Conservation (phyloP, 2,888 invertebrate genomes). For the Spicauda simplicius region DNA sequence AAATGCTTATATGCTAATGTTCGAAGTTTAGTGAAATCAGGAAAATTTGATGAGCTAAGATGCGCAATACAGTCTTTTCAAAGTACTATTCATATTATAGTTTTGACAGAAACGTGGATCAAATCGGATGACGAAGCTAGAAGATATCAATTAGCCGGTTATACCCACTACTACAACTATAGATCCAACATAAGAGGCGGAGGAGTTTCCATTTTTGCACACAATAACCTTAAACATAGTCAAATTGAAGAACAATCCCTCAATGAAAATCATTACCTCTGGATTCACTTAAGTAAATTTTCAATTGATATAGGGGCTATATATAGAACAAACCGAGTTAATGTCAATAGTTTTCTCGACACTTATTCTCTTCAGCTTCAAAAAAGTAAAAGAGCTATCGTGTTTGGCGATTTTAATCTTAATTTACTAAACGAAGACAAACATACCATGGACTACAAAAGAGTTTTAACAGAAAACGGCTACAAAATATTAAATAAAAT, state of each 20-base stretch:
- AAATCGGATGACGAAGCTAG: conserved; percentile 21
- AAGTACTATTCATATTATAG: conserved; percentile 7
- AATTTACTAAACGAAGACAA: conserved; percentile 19
- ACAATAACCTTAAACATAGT: conserved; percentile 15
- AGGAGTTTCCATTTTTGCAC: conserved; percentile 30
- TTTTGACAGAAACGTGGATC: conserved; percentile 31
- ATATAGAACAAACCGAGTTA: conserved; percentile 32
- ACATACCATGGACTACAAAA: conserved; percentile 20
- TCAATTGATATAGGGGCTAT: conserved; percentile 32
- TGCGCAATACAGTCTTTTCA: conserved; percentile 18
- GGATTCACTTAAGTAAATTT: conserved; percentile 27
- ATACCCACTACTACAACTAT: conserved; percentile 20
- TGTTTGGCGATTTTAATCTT: no score
- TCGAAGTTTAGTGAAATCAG: conserved; percentile 24
- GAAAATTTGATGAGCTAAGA: conserved; percentile 26
- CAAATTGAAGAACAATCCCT: not conserved
- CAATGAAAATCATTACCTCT: conserved; percentile 27
- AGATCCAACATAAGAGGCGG: conserved; percentile 7
- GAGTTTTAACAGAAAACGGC: conserved; percentile 24
- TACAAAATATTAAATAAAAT: conserved; percentile 37
- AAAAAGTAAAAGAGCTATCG: no score
- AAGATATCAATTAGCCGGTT: conserved; percentile 14
- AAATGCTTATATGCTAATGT: conserved; percentile 23
- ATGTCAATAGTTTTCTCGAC: conserved; percentile 22
- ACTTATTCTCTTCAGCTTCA: conserved; percentile 13